A percentile compares a stretch with the other conserved stretches of the same genome.
These are phyloP conservation scores for Temnothorax rugatulus DNA, from an alignment of 2,888 invertebrate genomes.

Conservation along the genomic window DNA sequence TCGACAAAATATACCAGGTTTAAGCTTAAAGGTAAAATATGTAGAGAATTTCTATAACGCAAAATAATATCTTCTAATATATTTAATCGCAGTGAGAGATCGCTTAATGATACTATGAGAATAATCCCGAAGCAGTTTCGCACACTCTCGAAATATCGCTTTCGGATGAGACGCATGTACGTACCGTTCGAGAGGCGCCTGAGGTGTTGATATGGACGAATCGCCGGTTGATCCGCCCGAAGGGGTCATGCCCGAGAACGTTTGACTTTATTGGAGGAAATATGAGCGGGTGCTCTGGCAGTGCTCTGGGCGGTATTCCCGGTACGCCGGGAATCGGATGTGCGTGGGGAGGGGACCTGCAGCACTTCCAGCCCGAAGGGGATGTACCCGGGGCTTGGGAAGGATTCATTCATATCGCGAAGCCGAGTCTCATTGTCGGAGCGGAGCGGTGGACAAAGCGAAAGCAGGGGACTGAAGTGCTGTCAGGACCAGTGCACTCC, in stretches of 20 bases:
- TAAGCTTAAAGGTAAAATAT: background rate
- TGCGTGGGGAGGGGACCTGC: constrained; percentile 49
- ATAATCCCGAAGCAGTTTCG: constrained; percentile 13
- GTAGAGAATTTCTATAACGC: background rate
- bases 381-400: constrained; percentile 57
- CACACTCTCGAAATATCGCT: constrained; percentile 1
- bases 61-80: background rate
- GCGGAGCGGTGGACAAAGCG: constrained; percentile 66
- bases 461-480: constrained; percentile 70
- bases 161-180: constrained; percentile 3
- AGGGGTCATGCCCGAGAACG: constrained; percentile 66
- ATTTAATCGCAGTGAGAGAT: background rate
- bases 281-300: constrained; percentile 54
- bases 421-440: constrained; percentile 70
- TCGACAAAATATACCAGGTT: background rate
- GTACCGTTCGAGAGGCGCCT: constrained; percentile 36
- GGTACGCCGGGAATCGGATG: constrained; percentile 34
- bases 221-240: constrained; percentile 49
- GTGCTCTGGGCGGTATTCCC: constrained; percentile 49
- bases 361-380: constrained; percentile 72
- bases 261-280: constrained; percentile 70
- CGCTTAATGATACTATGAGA: background rate
- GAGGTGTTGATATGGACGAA: constrained; percentile 42
- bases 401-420: constrained; percentile 74
- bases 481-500: constrained; percentile 75